Percentiles rank a stretch among this genome's conserved stretches.
These are phyloP conservation scores for Drosophila fungiperda DNA, from an alignment of 2,888 invertebrate species.

Conservation along the genomic window DNA sequence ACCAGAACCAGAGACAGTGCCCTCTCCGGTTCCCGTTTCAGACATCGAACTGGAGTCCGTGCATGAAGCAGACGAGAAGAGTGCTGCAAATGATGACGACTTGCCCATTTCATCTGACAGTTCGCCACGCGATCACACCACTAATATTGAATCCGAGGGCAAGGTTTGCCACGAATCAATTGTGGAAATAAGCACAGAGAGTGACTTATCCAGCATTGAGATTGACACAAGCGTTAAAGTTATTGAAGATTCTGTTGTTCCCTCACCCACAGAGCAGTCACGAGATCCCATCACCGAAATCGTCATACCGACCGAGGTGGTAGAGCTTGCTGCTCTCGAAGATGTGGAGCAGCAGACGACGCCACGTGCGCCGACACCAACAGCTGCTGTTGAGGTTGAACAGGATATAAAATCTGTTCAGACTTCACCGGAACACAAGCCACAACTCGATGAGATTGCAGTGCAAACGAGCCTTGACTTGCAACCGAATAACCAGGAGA, in stretches of 20 bases:
- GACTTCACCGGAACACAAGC: conserved; percentile 84
- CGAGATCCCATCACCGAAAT: conserved; percentile 87
- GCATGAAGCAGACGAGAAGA: conserved; percentile 88
- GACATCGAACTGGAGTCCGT: conserved; percentile 82
- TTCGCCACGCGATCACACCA: conserved; percentile 79
- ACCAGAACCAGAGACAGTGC: conserved; percentile 83
- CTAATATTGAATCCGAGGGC: conserved; percentile 73
- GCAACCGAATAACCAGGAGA: conserved; percentile 75
- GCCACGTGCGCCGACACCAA: conserved; percentile 79
- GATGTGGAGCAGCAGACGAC: conserved; percentile 88
- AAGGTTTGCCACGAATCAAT: conserved; percentile 80
- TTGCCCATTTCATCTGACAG: conserved; percentile 86
- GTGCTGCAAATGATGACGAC: conserved; percentile 85
- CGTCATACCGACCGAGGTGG: conserved; percentile 83
- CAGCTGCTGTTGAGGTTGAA: conserved; percentile 74
- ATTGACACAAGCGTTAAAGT: conserved; percentile 88
- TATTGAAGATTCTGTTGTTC: conserved; percentile 88
- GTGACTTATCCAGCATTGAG: conserved; percentile 85
- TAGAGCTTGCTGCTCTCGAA: conserved; percentile 83
- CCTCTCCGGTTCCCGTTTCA: conserved; percentile 43
- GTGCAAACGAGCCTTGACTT: conserved; percentile 82
- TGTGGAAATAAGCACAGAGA: conserved; percentile 85
- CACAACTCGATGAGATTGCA: conserved; percentile 71
- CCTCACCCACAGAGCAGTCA: conserved; percentile 87
- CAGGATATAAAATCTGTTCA: conserved; percentile 85